Base-by-base conservation (phyloP, 1,140 invertebrate genomes). In the Heterodera carotae region DNA sequence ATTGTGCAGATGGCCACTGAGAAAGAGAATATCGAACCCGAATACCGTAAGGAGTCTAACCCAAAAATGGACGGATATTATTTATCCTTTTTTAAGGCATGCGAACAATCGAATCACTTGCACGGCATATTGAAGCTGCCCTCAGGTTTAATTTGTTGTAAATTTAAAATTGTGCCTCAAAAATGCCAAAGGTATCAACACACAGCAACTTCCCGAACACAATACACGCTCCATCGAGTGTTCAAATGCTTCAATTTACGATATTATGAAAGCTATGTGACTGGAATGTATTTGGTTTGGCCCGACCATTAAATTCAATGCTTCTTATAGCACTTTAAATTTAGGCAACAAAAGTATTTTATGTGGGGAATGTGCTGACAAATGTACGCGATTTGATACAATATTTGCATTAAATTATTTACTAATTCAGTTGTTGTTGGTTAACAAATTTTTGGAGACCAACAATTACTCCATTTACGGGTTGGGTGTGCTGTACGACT, bases 401-500 rank as follows among this genome's bases (percentile, higher is more conserved):
- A n/a, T 22, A 56, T 56, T 56, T 56, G 1, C 22, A 5, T n/a
- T 22, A 22, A 15, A 56, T 56, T 56, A 22, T 22, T 43, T 12
- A 6, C 39, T 22, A 56, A 22, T 56, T 56, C 5, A 56, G 12
- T 69, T 90, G 59, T 88, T 90, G 77, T 84, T 90, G 72, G 84
- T 90, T 62, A 90, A 90, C 83, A 88, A 87, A 70, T 90, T 90
- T 78, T 83, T 90, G 34, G 89, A 89, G 36, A 89, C 88, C 64
- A 85, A 87, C 71, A 88, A 90, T 60, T 91, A 89, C 77, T 88
- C 88, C 82, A 78, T 87, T 36, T 87, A 87, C 69, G 85, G 85
- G 29, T 69, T 88, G 39, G 86, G 86, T 7, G 85, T 87, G 10
- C 77, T 87, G 12, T 67, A 78, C 62, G 85, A 87, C 70, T 73